Conservation (phyloP, 2,888 invertebrate species). For the Petrolisthes cinctipes region DNA sequence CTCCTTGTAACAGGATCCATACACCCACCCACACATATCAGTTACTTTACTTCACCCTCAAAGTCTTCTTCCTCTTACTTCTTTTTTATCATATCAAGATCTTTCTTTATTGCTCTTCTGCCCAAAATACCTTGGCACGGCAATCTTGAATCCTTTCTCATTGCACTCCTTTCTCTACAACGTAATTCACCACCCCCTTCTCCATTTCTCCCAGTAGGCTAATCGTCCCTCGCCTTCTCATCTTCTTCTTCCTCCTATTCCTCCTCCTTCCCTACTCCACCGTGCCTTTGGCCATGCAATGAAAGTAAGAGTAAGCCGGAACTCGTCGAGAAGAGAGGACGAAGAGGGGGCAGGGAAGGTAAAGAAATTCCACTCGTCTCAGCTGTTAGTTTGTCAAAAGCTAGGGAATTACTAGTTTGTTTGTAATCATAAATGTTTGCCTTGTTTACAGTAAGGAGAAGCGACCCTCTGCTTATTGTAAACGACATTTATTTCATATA, state of each 20-base stretch:
- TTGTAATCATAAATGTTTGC: too few relatives aligned
- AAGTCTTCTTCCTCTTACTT: not conserved
- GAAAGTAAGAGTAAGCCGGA: not conserved
- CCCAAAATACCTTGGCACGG: not conserved
- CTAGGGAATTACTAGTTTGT: too few relatives aligned
- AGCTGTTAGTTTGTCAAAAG: too few relatives aligned
- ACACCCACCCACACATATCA: not conserved
- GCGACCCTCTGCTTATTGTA: too few relatives aligned
- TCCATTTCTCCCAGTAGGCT: not conserved
- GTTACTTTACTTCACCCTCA: not conserved
- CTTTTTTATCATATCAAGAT: not conserved
- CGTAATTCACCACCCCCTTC: not conserved
- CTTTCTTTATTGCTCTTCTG: not conserved
- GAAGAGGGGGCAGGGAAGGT: too few relatives aligned
- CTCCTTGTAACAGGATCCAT: not conserved
- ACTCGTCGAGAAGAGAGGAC: too few relatives aligned
- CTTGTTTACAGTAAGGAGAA: too few relatives aligned
- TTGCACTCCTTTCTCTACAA: not conserved
- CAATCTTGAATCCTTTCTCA: not conserved
- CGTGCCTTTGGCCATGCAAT: not conserved
- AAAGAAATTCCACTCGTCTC: too few relatives aligned
- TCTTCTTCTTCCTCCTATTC: not conserved
- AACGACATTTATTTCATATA: too few relatives aligned
- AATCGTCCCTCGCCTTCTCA: not conserved
- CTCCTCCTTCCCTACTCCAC: not conserved